Percentiles rank a stretch among this genome's conserved stretches.
Conservation (phyloP, 2,888 invertebrate species). For the Portevinia maculata region DNA sequence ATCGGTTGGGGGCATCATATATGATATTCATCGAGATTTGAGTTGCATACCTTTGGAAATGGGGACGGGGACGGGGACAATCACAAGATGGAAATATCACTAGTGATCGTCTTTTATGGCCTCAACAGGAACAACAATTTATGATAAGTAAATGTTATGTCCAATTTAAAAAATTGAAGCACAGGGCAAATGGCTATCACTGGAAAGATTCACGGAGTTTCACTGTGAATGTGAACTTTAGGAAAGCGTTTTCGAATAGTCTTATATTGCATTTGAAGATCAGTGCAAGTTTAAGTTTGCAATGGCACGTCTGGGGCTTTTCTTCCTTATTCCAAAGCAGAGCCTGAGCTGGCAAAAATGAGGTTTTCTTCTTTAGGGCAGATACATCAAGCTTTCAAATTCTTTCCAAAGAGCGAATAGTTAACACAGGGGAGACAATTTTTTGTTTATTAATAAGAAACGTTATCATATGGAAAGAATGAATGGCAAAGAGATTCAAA, state of each 20-base stretch:
- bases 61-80: conserved; percentile 13
- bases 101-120: conserved; percentile 64
- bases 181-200: conserved; percentile 59
- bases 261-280: background rate
- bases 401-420: too few relatives aligned
- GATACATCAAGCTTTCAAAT: too few relatives aligned
- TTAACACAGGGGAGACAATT: too few relatives aligned
- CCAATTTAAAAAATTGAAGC: conserved; percentile 74
- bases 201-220: conserved; percentile 53
- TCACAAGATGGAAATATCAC: conserved; percentile 67
- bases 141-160: conserved; percentile 75
- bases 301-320: too few relatives aligned
- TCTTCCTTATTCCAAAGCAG: too few relatives aligned
- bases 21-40: conserved; percentile 41
- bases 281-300: background rate
- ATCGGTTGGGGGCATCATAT: conserved; percentile 63
- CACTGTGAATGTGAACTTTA: conserved; percentile 56
- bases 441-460: too few relatives aligned
- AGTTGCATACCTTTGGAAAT: conserved; percentile 34
- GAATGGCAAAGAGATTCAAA: too few relatives aligned
- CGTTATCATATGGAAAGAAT: too few relatives aligned
- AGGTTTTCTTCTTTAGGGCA: too few relatives aligned
- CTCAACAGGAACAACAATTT: conserved; percentile 71
- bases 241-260: conserved; percentile 8
- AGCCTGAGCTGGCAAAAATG: too few relatives aligned